These are phyloP conservation scores for Nannoperca australis DNA, from an alignment of 2,797 vertebrate genomes.

Conservation along the genomic window DNA sequence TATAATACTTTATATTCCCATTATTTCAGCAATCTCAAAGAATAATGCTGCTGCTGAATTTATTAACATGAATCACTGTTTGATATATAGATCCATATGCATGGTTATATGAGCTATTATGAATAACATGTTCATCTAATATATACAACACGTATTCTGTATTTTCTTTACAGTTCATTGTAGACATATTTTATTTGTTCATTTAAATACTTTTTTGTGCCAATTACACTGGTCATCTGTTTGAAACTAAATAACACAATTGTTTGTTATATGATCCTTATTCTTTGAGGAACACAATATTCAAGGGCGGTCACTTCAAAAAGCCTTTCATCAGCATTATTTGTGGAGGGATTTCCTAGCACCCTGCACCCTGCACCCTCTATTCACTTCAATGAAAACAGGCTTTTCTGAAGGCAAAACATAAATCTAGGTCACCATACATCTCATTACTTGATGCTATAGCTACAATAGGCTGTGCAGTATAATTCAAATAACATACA, in stretches of 20 bases:
- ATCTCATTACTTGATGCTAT: slow-evolving; percentile 46
- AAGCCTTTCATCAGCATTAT: slow-evolving; percentile 30
- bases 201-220: neutral
- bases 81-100: neutral
- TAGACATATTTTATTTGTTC: neutral
- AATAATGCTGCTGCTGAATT: too few relatives aligned
- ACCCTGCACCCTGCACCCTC: neutral
- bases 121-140: neutral
- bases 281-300: neutral
- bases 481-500: slow-evolving; percentile 45
- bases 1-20: neutral
- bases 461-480: slow-evolving; percentile 35
- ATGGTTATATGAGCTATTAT: neutral
- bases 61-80: too few relatives aligned
- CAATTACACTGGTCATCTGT: neutral
- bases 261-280: neutral
- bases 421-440: slow-evolving; percentile 58
- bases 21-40: neutral
- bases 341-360: slow-evolving; percentile 8
- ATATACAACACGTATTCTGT: neutral
- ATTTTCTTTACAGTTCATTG: neutral
- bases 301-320: slow-evolving; percentile 1
- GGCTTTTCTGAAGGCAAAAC: slow-evolving; percentile 38
- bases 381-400: slow-evolving; percentile 21
- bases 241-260: neutral